phyloP scores from a whole-genome alignment of 2,113 vertebrate genomes.

The Dicrurus megarhynchus region DNA sequence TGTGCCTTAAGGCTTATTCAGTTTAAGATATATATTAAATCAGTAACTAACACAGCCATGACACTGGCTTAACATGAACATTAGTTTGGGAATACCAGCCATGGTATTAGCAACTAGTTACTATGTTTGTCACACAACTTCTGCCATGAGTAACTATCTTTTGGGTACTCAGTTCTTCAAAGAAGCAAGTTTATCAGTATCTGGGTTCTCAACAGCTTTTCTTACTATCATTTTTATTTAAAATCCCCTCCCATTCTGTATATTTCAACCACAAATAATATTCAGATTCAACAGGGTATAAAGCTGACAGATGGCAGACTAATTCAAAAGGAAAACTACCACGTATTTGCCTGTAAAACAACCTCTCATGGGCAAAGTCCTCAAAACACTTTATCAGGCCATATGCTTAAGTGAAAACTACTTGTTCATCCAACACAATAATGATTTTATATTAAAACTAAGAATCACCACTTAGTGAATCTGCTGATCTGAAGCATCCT shows the following conservation, averaged over 20 bases:
- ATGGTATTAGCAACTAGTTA: neutral
- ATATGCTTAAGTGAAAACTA: neutral
- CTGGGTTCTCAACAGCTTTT: neutral
- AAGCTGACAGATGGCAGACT: neutral
- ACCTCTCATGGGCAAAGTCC: neutral
- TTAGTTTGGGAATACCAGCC: neutral
- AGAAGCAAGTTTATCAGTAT: neutral
- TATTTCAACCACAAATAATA: neutral
- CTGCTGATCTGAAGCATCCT: neutral
- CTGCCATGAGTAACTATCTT: neutral
- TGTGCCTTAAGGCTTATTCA: neutral
- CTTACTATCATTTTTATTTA: neutral
- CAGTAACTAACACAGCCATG: neutral
- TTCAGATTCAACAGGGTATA: neutral
- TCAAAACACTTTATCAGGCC: neutral
- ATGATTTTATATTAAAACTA: neutral
- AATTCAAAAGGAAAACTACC: conserved; percentile 1
- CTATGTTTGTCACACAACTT: neutral
- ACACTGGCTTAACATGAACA: neutral
- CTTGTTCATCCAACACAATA: neutral
- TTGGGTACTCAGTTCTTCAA: neutral
- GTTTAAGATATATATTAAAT: neutral
- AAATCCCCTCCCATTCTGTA: neutral
- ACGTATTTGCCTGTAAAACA: neutral
- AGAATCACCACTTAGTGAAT: neutral